These are phyloP conservation scores for Mohoua ochrocephala DNA, from an alignment of 2,113 vertebrate genomes.

Conservation along the genomic window DNA sequence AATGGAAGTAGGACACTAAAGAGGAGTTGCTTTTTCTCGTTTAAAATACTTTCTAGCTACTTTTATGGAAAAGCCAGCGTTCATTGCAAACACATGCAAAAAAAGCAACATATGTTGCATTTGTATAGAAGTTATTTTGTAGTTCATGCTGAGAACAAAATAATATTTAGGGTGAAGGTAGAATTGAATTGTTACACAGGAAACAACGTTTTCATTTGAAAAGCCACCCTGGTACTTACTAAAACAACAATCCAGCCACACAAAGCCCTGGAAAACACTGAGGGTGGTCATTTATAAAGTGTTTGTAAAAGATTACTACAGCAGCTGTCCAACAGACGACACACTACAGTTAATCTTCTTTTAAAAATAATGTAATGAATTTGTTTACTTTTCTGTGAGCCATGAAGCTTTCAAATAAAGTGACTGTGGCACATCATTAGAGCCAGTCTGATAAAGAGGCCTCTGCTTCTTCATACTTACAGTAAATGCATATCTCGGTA, in stretches of 20 bases:
- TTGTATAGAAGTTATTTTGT: neutral
- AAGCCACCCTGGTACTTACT: conserved; percentile 31
- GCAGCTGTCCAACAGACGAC: conserved; percentile 56
- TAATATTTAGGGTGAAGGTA: conserved; percentile 5
- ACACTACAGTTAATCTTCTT: conserved; percentile 60
- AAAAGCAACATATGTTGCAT: neutral
- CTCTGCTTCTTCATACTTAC: conserved; percentile 17
- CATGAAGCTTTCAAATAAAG: conserved; percentile 62
- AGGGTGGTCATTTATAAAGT: conserved; percentile 51
- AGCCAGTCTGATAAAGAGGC: conserved; percentile 30
- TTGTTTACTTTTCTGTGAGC: conserved; percentile 61
- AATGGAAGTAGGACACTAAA: neutral
- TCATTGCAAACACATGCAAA: neutral
- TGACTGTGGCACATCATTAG: conserved; percentile 47
- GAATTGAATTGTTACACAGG: neutral
- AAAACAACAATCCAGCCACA: conserved; percentile 19
- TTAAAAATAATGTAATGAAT: conserved; percentile 58
- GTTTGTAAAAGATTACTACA: conserved; percentile 56
- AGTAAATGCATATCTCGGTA: neutral
- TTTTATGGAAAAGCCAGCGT: neutral
- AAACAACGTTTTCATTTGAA: conserved; percentile 5
- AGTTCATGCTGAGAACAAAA: neutral
- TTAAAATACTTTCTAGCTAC: neutral
- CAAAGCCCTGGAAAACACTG: conserved; percentile 41
- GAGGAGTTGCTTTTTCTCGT: neutral